These are phyloP conservation scores for Pseudocheirus occidentalis DNA, from an alignment of 2,797 vertebrate species.

Conservation along the genomic window DNA sequence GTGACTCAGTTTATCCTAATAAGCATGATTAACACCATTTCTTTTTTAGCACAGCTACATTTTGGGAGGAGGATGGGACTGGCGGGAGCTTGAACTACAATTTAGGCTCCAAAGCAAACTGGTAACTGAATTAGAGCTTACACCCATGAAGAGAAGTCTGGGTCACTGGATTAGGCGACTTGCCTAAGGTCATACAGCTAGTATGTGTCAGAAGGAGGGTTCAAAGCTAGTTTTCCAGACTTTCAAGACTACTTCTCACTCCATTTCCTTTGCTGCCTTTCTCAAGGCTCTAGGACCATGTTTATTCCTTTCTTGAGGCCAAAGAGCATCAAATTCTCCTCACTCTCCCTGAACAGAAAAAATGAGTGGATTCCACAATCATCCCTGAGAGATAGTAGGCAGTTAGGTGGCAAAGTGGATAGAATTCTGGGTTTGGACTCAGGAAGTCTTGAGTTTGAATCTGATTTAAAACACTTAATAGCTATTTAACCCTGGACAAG, in stretches of 20 bases:
- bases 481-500: not conserved
- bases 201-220: not conserved
- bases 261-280: not conserved
- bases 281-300: not conserved
- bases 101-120: slow-evolving; percentile 25
- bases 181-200: not conserved
- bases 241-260: not conserved
- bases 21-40: not conserved
- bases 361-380: not conserved
- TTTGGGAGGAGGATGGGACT: not conserved
- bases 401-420: not conserved
- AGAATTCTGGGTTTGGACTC: not conserved
- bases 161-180: not conserved
- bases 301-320: slow-evolving; percentile 25
- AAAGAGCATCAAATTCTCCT: slow-evolving; percentile 18
- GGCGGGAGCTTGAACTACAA: not conserved
- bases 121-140: slow-evolving; percentile 21
- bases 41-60: not conserved
- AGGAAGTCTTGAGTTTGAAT: not conserved
- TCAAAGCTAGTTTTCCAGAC: not conserved
- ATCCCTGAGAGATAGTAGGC: slow-evolving; percentile 2
- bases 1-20: not conserved
- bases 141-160: not conserved
- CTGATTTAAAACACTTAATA: not conserved
- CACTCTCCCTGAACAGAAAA: not conserved